Conservation (phyloP, 2,113 vertebrate species). For the Halichoerus grypus region DNA sequence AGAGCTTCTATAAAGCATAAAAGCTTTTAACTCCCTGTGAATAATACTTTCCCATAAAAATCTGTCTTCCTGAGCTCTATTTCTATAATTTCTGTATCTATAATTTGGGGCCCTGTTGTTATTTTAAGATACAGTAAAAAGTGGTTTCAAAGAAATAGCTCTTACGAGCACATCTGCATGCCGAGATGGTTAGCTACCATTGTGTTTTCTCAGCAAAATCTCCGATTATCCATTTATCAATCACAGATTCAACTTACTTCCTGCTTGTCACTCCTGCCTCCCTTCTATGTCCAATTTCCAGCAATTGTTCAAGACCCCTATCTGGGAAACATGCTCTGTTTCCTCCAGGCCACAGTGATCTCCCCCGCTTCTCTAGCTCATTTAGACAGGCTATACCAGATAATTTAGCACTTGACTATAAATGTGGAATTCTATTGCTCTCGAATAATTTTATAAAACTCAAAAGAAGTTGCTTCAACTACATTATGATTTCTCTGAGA, state of each 20-base stretch:
- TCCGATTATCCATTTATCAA: slow-evolving; percentile 34
- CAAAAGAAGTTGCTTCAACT: neutral
- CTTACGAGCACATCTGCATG: slow-evolving; percentile 55
- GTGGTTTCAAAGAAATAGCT: slow-evolving; percentile 68
- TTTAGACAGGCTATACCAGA: neutral
- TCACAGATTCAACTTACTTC: slow-evolving; percentile 15
- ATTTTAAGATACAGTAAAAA: slow-evolving; percentile 75
- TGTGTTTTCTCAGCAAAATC: slow-evolving; percentile 55
- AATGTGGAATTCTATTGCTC: neutral
- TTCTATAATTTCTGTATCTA: slow-evolving; percentile 75
- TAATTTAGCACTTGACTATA: neutral
- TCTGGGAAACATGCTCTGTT: neutral
- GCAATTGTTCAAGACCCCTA: neutral
- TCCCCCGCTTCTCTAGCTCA: neutral
- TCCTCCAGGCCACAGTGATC: neutral
- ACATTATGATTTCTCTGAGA: neutral
- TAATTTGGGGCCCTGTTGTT: slow-evolving; percentile 68
- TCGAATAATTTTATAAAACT: neutral
- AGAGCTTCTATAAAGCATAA: slow-evolving; percentile 70
- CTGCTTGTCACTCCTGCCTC: neutral
- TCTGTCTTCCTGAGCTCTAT: slow-evolving; percentile 59
- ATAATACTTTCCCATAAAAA: slow-evolving; percentile 75
- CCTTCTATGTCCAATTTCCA: neutral
- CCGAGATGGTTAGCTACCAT: slow-evolving; percentile 6
- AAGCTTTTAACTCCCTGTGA: slow-evolving; percentile 76